Evolutionary conservation across 2,797 vertebrate species (phyloP).

Genomic region (Rallus crepitans): DNA sequence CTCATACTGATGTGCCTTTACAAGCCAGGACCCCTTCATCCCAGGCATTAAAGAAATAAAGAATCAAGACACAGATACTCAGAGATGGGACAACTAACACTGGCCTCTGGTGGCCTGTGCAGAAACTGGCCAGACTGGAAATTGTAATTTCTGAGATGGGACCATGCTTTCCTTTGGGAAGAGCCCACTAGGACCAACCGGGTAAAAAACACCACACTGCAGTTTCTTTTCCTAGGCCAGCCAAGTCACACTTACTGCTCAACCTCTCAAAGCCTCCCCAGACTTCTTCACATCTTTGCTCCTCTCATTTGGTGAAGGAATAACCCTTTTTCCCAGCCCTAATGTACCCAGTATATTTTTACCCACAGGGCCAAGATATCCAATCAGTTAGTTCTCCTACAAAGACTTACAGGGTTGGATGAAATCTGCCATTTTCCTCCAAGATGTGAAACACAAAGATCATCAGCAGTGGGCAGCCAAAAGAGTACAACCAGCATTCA

Average conservation of each 20-base stretch:
- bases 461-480: not conserved
- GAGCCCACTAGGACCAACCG: not conserved
- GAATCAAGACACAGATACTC: not conserved
- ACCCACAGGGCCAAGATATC: not conserved
- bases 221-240: not conserved
- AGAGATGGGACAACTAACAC: constrained; percentile 56
- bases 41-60: not conserved
- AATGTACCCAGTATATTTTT: fast-evolving
- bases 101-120: constrained; percentile 58
- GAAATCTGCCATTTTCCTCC: not conserved
- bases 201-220: not conserved
- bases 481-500: not conserved
- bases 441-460: not conserved
- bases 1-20: not conserved
- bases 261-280: not conserved
- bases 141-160: not conserved
- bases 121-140: constrained; percentile 10
- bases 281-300: not conserved
- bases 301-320: not conserved
- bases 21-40: not conserved
- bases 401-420: fast-evolving
- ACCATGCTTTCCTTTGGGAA: not conserved
- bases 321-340: not conserved
- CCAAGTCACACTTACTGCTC: not conserved
- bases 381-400: not conserved